Evolutionary conservation across 1,140 invertebrate species (phyloP), one percentile per base, ranked within the genome.

Genomic region (Phymorhynchus buccinoides): DNA sequence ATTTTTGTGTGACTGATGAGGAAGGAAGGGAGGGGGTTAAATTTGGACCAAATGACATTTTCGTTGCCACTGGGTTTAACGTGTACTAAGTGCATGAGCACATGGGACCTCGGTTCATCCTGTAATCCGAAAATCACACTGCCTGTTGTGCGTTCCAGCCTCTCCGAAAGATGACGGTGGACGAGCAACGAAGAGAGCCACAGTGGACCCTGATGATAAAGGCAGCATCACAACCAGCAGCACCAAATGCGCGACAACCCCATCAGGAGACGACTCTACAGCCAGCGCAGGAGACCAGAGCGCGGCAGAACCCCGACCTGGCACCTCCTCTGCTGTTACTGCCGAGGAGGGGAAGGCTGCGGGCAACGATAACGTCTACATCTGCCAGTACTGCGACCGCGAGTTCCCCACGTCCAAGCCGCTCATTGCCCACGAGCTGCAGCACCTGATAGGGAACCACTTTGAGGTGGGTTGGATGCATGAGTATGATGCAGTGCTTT

Each of bases 351-450:
- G 73, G 12, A 52, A 84, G 39, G 35, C 27, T 35, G 68, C 79
- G 18, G 78, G 85, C 1, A 73, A 83, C 42, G 80, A 80, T 56
- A 84, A 83, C 73, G 42, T 88, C 9, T 92, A 89, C 84, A 88
- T 91, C 14, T 93, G 92, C 86, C 91, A 91, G 88, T 93, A 92
- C 78, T 93, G 92, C 88, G 92, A 93, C 52, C 81, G 91, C 41
- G 90, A 90, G 42, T 92, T 92, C 83, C 62, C 86, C 6, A 78
- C 88, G 1, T 92, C 92, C 1, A 90, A 90, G 30, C 77, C 81
- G 16, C 88, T 92, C 18, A 84, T 93, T 0, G 85, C 87, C 42
- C 92, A 93, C 86, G 92, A 93, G 85, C 90, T 91, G 88, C 91
- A 93, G 48, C 92, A 93, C 86, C 88, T 92, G 27, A 91, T 92